Conservation (phyloP, 2,113 vertebrate species). For the Heloderma charlesbogerti region DNA sequence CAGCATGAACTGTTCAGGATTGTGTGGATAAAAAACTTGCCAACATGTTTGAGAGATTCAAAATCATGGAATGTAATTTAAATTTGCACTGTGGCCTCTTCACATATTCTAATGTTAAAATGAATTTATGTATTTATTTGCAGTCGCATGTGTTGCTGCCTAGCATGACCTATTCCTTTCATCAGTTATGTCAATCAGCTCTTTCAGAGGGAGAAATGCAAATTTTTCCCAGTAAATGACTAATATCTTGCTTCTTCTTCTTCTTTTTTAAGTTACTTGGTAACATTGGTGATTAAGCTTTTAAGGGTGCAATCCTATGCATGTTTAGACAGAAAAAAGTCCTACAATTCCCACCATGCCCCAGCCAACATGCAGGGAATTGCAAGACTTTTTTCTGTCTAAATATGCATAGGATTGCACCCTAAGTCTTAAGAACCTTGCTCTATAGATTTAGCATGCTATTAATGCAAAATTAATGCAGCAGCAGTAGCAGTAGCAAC, state of each 20-base stretch:
- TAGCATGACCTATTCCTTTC: slow-evolving; percentile 25
- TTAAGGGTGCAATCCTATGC: neutral
- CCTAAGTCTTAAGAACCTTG: neutral
- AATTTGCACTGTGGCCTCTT: slow-evolving; percentile 19
- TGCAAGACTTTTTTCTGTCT: no score
- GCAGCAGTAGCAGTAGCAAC: neutral
- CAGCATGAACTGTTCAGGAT: slow-evolving; percentile 5
- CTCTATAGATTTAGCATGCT: neutral
- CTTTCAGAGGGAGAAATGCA: neutral
- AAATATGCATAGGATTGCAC: no score
- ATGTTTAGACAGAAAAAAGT: no score
- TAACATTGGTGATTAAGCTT: neutral
- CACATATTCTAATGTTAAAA: slow-evolving; percentile 22
- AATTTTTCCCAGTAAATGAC: neutral
- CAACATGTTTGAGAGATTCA: neutral
- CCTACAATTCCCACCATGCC: no score
- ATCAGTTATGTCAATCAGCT: slow-evolving; percentile 14
- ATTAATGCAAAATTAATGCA: neutral
- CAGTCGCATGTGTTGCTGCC: neutral
- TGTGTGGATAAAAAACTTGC: neutral
- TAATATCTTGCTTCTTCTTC: neutral
- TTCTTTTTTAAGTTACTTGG: neutral
- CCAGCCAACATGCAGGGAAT: no score
- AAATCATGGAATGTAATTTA: slow-evolving; percentile 27
- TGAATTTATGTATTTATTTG: neutral